Conservation (phyloP, 2,797 vertebrate genomes). For the Trachurus trachurus region DNA sequence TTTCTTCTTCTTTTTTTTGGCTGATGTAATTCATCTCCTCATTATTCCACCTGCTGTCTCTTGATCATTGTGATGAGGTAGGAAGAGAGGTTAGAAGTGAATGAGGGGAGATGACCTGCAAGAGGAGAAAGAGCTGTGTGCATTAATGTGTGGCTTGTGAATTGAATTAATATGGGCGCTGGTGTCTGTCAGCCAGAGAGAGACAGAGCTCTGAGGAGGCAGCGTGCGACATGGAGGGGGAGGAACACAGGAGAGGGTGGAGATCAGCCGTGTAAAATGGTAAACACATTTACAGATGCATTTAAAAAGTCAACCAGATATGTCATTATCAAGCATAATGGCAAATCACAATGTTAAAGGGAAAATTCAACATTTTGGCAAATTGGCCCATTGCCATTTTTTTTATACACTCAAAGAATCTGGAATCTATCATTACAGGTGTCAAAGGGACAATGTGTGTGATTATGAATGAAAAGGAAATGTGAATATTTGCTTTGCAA, state of each 20-base stretch:
- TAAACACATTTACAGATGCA: background rate
- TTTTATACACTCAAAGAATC: no score
- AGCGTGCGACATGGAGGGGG: background rate
- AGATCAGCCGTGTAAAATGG: background rate
- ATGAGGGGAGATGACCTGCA: slow-evolving; percentile 32
- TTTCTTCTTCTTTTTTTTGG: slow-evolving; percentile 21
- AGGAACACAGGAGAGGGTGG: background rate
- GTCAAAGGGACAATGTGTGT: no score
- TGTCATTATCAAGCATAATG: no score
- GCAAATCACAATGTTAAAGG: background rate
- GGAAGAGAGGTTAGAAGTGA: slow-evolving; percentile 32
- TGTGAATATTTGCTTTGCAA: no score
- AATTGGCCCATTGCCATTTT: no score
- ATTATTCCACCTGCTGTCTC: slow-evolving; percentile 62
- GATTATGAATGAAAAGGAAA: no score
- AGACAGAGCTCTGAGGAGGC: background rate
- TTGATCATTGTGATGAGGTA: slow-evolving; percentile 39
- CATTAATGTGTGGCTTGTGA: slow-evolving; percentile 10
- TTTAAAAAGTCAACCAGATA: background rate
- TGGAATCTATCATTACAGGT: no score
- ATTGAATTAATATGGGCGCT: slow-evolving; percentile 24
- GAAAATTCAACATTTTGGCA: no score
- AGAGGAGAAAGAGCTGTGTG: background rate
- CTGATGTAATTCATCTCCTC: slow-evolving; percentile 51
- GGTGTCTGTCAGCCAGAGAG: background rate